Percentiles rank a stretch among this genome's conserved stretches.
Conservation (phyloP, 2,797 vertebrate genomes). For the Acanthornis magna region DNA sequence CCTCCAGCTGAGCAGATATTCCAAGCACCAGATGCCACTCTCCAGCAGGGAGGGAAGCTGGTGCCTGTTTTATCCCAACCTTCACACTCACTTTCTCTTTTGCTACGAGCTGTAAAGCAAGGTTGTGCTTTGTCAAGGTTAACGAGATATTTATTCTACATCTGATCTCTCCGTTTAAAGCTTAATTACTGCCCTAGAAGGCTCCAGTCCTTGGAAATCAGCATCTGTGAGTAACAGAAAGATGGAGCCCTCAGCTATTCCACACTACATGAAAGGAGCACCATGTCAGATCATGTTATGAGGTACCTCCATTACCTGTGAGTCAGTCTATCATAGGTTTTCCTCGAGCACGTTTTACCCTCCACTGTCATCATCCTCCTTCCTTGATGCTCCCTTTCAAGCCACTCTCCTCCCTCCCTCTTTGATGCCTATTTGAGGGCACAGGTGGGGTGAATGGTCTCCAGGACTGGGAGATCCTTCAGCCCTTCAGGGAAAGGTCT, state of each 20-base stretch:
- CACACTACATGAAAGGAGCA: background rate
- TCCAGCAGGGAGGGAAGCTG: background rate
- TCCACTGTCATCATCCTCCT: background rate
- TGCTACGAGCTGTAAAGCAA: background rate
- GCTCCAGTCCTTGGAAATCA: background rate
- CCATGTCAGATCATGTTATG: background rate
- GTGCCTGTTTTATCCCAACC: background rate
- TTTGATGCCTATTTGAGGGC: background rate
- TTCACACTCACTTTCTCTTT: slow-evolving; percentile 1
- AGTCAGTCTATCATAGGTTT: background rate
- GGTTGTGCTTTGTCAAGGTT: background rate
- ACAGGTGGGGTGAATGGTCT: background rate
- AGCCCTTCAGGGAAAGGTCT: background rate
- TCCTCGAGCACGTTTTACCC: background rate
- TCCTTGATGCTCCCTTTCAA: background rate
- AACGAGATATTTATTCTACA: slow-evolving; percentile 16
- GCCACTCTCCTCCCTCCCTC: background rate
- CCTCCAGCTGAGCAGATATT: background rate
- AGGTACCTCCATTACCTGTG: background rate
- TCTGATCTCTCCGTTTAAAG: slow-evolving; percentile 10
- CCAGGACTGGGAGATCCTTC: background rate
- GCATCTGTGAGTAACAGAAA: background rate
- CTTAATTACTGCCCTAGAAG: slow-evolving; percentile 26
- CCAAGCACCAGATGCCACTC: background rate
- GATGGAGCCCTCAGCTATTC: background rate